These are phyloP conservation scores for Strongylocentrotus purpuratus DNA, from an alignment of 35 echinoderm and acorn worm genomes.

Conservation along the genomic window DNA sequence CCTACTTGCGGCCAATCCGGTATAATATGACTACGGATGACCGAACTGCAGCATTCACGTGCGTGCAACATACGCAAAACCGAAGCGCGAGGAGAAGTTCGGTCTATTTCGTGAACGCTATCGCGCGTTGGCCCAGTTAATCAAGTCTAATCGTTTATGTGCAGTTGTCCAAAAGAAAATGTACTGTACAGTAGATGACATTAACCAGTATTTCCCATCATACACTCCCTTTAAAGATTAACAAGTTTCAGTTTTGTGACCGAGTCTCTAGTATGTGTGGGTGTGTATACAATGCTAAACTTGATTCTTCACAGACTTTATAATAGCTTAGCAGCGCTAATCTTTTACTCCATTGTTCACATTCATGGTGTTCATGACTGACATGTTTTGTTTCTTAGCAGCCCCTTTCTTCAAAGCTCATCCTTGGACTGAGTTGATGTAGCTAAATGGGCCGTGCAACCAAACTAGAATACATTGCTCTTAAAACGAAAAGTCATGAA, in stretches of 20 bases:
- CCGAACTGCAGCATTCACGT: no score
- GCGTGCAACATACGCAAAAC: no score
- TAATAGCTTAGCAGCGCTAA: background rate
- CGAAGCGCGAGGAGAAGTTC: no score
- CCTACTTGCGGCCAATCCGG: no score
- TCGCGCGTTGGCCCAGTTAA: no score
- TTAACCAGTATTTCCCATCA: no score
- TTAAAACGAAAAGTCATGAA: no score
- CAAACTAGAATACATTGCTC: background rate
- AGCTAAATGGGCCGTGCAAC: background rate
- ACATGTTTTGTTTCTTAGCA: constrained; percentile 5
- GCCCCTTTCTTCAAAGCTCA: background rate
- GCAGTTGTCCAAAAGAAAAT: no score
- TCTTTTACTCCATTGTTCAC: background rate
- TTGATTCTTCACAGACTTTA: background rate
- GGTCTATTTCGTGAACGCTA: no score
- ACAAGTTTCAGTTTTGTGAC: background rate
- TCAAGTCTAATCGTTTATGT: no score
- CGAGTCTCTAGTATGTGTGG: background rate
- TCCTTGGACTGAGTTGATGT: background rate
- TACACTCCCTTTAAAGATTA: background rate
- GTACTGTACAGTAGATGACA: no score
- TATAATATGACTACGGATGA: no score
- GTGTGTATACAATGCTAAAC: background rate
- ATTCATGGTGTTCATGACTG: background rate